A percentile compares a stretch with the other conserved stretches of the same genome.
phyloP scores from a whole-genome alignment of 2,113 vertebrate genomes.

The Oplegnathus fasciatus region DNA sequence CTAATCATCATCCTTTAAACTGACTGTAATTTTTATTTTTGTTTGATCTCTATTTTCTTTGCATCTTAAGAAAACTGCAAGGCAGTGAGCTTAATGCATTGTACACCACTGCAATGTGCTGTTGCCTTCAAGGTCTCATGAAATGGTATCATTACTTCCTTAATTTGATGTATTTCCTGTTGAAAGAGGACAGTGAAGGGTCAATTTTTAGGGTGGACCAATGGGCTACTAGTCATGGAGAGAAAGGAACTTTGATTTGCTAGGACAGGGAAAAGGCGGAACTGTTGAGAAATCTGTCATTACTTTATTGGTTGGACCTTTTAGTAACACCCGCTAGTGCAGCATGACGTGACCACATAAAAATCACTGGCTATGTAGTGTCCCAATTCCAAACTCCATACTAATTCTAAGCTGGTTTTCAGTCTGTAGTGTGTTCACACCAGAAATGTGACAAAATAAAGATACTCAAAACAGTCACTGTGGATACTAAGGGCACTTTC shows the following conservation, averaged over 20 bases:
- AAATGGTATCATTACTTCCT: conserved; percentile 25
- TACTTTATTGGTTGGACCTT: conserved; percentile 5
- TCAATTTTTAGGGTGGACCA: conserved; percentile 1
- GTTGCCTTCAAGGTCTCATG: not conserved
- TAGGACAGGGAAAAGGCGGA: not conserved
- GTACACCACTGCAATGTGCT: not conserved
- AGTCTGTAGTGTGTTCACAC: too few relatives aligned
- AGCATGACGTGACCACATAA: not conserved
- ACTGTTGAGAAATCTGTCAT: not conserved
- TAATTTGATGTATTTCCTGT: conserved; percentile 29
- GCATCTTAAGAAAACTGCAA: not conserved
- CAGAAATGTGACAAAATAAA: not conserved
- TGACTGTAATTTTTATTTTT: not conserved
- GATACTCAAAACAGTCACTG: not conserved
- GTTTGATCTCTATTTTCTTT: not conserved
- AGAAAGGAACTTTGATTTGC: not conserved
- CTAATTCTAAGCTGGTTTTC: not conserved
- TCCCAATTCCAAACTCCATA: not conserved
- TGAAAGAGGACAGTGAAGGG: not conserved
- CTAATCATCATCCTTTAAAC: not conserved
- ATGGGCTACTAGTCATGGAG: not conserved
- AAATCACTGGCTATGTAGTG: not conserved
- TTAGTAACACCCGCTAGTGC: not conserved
- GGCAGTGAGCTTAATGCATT: not conserved
- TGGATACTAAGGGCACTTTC: not conserved